Evolutionary conservation across 2,888 invertebrate species (phyloP).

Genomic region (Allacma fusca): DNA sequence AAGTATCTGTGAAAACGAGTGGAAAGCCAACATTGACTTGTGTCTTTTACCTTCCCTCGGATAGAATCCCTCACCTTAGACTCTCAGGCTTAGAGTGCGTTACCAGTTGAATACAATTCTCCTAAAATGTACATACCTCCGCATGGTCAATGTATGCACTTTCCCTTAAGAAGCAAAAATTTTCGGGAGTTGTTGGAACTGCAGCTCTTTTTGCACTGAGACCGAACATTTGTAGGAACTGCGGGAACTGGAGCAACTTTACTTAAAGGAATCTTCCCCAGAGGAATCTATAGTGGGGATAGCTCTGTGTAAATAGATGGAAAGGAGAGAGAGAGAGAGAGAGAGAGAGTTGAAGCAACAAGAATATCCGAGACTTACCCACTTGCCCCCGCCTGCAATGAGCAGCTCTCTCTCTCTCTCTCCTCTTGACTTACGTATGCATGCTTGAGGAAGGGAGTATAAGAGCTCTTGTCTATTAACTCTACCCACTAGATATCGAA

Average conservation of each 20-base stretch:
- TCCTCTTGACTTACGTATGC: neutral
- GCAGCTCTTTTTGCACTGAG: too few species aligned
- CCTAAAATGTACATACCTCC: too few species aligned
- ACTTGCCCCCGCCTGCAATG: neutral
- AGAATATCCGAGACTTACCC: neutral
- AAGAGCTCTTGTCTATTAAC: slow-evolving; percentile 30
- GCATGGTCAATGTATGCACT: too few species aligned
- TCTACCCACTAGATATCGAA: neutral
- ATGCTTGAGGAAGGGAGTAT: neutral
- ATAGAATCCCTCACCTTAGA: too few species aligned
- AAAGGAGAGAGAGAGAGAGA: neutral
- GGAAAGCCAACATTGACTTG: too few species aligned
- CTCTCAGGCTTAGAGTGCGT: too few species aligned
- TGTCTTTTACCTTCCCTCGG: too few species aligned
- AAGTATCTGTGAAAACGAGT: too few species aligned
- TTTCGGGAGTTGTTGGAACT: too few species aligned
- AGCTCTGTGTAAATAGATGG: slow-evolving; percentile 7
- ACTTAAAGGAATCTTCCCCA: neutral
- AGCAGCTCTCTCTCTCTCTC: slow-evolving; percentile 11
- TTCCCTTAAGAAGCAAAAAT: too few species aligned
- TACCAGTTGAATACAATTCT: too few species aligned
- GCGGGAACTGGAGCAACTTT: neutral
- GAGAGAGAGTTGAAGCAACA: neutral
- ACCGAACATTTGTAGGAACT: too few species aligned
- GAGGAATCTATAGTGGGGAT: neutral